Evolutionary conservation across 2,113 vertebrate species (phyloP).

Genomic region (Balaeniceps rex): DNA sequence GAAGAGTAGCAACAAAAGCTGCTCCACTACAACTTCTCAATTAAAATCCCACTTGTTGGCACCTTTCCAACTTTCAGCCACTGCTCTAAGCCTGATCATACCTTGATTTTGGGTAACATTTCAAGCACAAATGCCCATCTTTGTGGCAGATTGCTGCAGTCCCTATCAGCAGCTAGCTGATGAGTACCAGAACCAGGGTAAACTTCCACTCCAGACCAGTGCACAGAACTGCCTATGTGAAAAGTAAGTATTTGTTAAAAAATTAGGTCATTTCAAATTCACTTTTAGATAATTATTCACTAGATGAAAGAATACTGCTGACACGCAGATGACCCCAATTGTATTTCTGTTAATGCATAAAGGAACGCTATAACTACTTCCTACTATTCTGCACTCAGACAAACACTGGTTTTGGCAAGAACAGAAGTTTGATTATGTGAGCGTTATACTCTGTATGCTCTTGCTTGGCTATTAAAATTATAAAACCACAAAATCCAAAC

Average conservation of each 20-base stretch:
- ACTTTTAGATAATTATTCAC: neutral
- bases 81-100: neutral
- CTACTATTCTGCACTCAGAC: neutral
- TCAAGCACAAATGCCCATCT: neutral
- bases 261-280: neutral
- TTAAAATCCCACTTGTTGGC: neutral
- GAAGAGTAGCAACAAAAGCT: neutral
- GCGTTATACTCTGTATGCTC: neutral
- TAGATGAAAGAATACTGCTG: neutral
- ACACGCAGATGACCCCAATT: neutral
- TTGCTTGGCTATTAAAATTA: neutral
- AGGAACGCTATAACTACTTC: neutral
- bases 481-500: neutral
- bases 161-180: neutral
- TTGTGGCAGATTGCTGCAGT: neutral
- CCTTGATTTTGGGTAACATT: neutral
- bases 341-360: conserved; percentile 2
- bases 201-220: neutral
- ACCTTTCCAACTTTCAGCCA: neutral
- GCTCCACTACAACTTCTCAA: neutral
- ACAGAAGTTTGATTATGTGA: neutral
- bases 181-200: neutral
- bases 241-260: neutral
- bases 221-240: neutral
- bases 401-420: neutral